phyloP scores from a whole-genome alignment of 2,888 invertebrate species.

The Volucella inflata region DNA sequence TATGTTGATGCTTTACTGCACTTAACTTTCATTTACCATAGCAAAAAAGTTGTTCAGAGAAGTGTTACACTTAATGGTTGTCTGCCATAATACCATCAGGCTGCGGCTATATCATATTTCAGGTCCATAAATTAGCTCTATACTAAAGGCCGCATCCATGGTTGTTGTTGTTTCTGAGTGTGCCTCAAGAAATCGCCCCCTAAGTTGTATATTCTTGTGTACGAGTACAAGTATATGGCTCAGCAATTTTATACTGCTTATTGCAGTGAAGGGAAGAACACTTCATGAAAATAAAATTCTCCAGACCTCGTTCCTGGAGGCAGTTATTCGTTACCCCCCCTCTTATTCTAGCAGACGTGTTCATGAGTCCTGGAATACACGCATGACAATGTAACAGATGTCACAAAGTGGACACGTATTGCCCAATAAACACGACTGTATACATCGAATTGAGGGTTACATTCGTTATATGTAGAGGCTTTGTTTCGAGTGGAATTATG shows the following conservation, averaged over 20 bases:
- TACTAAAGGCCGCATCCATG: slow-evolving; percentile 25
- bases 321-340: slow-evolving; percentile 8
- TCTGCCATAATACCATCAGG: not conserved
- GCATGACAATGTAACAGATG: slow-evolving; percentile 72
- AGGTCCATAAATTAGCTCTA: slow-evolving; percentile 19
- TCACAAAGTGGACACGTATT: slow-evolving; percentile 63
- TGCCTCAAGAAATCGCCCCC: slow-evolving; percentile 19
- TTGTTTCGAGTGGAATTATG: slow-evolving; percentile 74
- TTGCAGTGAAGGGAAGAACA: slow-evolving; percentile 56
- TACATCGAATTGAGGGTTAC: slow-evolving; percentile 54
- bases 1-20: slow-evolving; percentile 34
- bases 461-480: slow-evolving; percentile 48
- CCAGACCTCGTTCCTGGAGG: slow-evolving; percentile 50
- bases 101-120: slow-evolving; percentile 29
- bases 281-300: slow-evolving; percentile 67
- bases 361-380: slow-evolving; percentile 60
- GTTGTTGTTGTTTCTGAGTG: slow-evolving; percentile 50
- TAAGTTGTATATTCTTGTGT: slow-evolving; percentile 8
- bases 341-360: slow-evolving; percentile 20
- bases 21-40: slow-evolving; percentile 26
- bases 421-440: slow-evolving; percentile 67
- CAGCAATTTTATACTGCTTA: slow-evolving; percentile 46
- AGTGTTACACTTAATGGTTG: slow-evolving; percentile 54
- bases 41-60: slow-evolving; percentile 43
- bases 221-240: too few species aligned